Evolutionary conservation across 2,888 invertebrate genomes (phyloP).

Genomic region (Elegia similella): DNA sequence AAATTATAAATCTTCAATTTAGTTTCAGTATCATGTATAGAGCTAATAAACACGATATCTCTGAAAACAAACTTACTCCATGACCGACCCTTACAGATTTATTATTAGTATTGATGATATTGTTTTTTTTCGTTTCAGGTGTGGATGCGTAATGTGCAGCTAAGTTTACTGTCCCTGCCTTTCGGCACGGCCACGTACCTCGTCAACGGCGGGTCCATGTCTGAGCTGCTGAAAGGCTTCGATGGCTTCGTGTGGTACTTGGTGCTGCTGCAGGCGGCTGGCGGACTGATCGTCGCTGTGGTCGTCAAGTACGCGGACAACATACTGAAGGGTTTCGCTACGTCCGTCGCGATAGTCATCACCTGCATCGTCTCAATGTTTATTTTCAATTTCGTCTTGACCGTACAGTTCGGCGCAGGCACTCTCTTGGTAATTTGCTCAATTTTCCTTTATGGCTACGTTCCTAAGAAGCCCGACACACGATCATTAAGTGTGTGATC

Average conservation of each 20-base stretch:
- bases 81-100: no score
- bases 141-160: constrained; percentile 99
- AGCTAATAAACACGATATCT: no score
- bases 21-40: no score
- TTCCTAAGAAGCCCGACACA: constrained; percentile 79
- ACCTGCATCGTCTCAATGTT: constrained; percentile 97
- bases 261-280: constrained; percentile 94
- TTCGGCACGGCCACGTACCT: constrained; percentile 92
- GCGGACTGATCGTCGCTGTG: constrained; percentile 97
- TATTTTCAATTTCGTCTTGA: constrained; percentile 93
- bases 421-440: constrained; percentile 94
- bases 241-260: constrained; percentile 93
- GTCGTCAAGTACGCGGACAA: constrained; percentile 99
- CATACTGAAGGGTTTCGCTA: constrained; percentile 98
- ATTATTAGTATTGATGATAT: no score
- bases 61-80: no score
- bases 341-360: constrained; percentile 97
- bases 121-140: constrained; percentile 57
- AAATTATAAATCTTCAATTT: no score
- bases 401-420: constrained; percentile 92
- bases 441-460: constrained; percentile 95
- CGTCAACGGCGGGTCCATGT: constrained; percentile 89
- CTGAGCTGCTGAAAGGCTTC: constrained; percentile 83
- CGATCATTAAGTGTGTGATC: constrained; percentile 65
- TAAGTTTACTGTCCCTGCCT: constrained; percentile 95